phyloP scores from a whole-genome alignment of 2,888 invertebrate genomes.

The Sepiola atlantica region DNA sequence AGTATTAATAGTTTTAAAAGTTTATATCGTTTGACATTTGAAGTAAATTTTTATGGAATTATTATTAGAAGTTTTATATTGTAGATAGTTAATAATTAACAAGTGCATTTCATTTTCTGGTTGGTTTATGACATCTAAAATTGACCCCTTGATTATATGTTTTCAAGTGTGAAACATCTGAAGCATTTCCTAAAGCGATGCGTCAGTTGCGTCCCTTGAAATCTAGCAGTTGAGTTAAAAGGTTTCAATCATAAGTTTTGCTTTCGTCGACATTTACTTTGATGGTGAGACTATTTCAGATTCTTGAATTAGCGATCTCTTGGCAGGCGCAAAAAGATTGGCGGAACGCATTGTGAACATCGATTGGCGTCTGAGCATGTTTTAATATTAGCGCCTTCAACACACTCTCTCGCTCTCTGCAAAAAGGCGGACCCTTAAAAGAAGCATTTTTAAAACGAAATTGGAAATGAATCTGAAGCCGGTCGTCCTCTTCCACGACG shows the following conservation, averaged over 20 bases:
- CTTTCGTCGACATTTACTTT: not conserved
- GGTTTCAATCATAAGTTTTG: not conserved
- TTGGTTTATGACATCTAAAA: not conserved
- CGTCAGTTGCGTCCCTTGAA: not conserved
- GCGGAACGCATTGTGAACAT: not conserved
- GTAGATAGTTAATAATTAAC: not conserved
- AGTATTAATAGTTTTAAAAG: no score
- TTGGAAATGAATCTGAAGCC: not conserved
- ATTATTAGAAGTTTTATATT: no score
- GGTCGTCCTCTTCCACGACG: not conserved
- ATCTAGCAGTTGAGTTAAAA: not conserved
- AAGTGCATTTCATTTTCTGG: not conserved
- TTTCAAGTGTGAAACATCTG: not conserved
- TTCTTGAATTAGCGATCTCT: not conserved
- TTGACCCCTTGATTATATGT: not conserved
- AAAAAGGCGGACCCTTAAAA: not conserved
- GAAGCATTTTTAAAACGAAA: not conserved
- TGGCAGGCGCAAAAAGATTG: not conserved
- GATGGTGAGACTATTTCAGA: not conserved
- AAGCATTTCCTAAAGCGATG: not conserved
- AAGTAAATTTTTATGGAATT: no score
- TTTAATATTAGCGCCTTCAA: not conserved
- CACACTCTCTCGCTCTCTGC: not conserved
- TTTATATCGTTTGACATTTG: no score
- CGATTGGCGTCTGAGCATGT: not conserved